Evolutionary conservation across 2,888 invertebrate genomes (phyloP), one percentile per base, ranked within the genome.

Genomic region (Watsonalla cultraria): DNA sequence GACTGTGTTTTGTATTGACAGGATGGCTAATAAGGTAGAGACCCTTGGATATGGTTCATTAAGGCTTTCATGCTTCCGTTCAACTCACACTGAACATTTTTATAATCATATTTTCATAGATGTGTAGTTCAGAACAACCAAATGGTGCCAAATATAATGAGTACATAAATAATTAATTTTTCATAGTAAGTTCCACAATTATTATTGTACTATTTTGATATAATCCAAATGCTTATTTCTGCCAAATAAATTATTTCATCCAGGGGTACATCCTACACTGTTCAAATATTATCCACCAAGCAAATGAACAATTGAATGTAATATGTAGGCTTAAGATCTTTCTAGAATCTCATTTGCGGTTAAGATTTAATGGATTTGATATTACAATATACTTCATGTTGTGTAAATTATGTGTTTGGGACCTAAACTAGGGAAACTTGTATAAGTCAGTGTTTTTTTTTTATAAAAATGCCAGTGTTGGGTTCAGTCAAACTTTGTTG

Each of bases 401-500:
- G 48, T 46, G 39, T 49, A 39, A 60, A 57, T 54, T 39, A 60
- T 60, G 56, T 51, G 50, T 61, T 58, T 61, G 49, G 53, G 51
- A 61, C 62, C 56, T 48, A 46, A 56, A 58, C 57, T 11, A 11
- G 11, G 42, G 11, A 42, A 24, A 47, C 50, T 47, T 50, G 39
- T 56, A 54, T 57, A 53, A 52, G 47, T 56, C 49, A 56, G 24
- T 56, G 53, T 56, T 57, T 33, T 54, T 33, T 54, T 47, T 45
- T 53, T 61, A 59, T 61, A 60, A 52, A 46, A 56, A 65, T 61
- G 59, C 67, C 59, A 56, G 51, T 49, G 56, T 70, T 70, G 57
- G 55, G 70, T 74, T 69, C 57, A 58, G 59, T 80, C 81, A 83
- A 64, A 86, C 77, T 83, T 79, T 80, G 74, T 87, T 84, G 78